phyloP scores from a whole-genome alignment of 1,140 invertebrate genomes.

The Drosophila punjabiensis region DNA sequence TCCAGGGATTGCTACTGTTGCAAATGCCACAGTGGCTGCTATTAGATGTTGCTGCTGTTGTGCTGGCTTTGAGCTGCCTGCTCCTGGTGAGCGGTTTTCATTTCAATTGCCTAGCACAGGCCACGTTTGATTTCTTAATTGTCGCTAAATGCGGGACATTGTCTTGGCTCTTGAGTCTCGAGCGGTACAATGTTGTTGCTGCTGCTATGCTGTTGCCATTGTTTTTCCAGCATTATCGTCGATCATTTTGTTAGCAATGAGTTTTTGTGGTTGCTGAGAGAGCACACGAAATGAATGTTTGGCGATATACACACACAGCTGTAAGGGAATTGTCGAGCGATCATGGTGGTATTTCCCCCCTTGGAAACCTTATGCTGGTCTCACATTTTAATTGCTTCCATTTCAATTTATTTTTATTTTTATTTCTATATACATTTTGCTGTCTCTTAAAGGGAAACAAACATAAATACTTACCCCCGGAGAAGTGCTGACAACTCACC shows the following conservation, averaged over 20 bases:
- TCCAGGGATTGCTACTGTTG: conserved; percentile 33
- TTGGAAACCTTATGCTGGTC: conserved; percentile 43
- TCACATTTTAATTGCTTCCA: conserved; percentile 75
- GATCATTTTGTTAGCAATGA: conserved; percentile 77
- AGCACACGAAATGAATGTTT: conserved; percentile 77
- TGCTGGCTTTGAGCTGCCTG: conserved; percentile 1
- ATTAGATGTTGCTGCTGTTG: conserved; percentile 12
- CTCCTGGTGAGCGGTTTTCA: conserved; percentile 69
- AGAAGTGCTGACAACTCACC: conserved; percentile 33
- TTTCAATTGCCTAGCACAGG: conserved; percentile 66
- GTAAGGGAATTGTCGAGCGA: conserved; percentile 68
- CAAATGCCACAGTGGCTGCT: conserved; percentile 16
- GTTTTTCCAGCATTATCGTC: conserved; percentile 68
- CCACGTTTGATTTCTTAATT: conserved; percentile 83
- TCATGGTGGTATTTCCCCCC: conserved; percentile 74
- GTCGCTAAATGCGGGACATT: conserved; percentile 82
- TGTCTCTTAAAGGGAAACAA: background rate
- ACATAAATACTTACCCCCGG: conserved; percentile 9
- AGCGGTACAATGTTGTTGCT: conserved; percentile 32
- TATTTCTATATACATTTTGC: background rate
- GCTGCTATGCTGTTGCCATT: conserved; percentile 20
- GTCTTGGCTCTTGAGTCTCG: conserved; percentile 24
- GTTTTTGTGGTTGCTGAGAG: conserved; percentile 73
- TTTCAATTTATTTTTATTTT: conserved; percentile 70
- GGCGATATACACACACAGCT: conserved; percentile 49